Evolutionary conservation across 2,888 invertebrate species (phyloP).

Genomic region (Drosophila cognata): DNA sequence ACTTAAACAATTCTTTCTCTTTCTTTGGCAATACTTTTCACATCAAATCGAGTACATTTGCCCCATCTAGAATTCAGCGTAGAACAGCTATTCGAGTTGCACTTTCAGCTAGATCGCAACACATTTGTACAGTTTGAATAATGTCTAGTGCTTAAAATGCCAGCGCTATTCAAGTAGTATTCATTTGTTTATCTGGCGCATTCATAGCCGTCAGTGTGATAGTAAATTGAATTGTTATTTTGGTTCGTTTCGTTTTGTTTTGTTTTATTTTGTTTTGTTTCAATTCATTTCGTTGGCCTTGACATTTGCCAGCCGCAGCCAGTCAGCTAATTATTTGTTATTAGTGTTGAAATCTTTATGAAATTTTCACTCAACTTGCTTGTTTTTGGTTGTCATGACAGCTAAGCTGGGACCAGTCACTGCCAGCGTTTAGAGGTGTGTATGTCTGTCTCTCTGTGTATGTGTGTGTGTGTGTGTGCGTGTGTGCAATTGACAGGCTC

Average conservation of each 20-base stretch:
- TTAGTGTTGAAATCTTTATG: conserved; percentile 77
- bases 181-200: conserved; percentile 36
- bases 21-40: neutral
- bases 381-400: conserved; percentile 49
- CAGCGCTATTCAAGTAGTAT: conserved; percentile 2
- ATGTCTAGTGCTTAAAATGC: conserved; percentile 21
- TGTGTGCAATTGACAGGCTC: conserved; percentile 70
- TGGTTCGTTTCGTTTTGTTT: neutral
- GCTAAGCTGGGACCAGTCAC: conserved; percentile 44
- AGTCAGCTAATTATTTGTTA: conserved; percentile 75
- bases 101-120: neutral
- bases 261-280: conserved; percentile 14
- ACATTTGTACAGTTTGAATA: neutral
- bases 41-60: neutral
- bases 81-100: neutral
- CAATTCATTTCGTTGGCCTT: conserved; percentile 41
- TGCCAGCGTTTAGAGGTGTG: conserved; percentile 9
- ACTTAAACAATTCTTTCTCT: neutral
- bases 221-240: conserved; percentile 42
- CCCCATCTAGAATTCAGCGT: neutral
- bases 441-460: conserved; percentile 10
- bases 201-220: conserved; percentile 27
- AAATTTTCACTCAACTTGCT: conserved; percentile 52
- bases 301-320: conserved; percentile 62
- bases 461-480: conserved; percentile 15